Conservation (phyloP, 2,888 invertebrate species). For the Aporophyla nigra region DNA sequence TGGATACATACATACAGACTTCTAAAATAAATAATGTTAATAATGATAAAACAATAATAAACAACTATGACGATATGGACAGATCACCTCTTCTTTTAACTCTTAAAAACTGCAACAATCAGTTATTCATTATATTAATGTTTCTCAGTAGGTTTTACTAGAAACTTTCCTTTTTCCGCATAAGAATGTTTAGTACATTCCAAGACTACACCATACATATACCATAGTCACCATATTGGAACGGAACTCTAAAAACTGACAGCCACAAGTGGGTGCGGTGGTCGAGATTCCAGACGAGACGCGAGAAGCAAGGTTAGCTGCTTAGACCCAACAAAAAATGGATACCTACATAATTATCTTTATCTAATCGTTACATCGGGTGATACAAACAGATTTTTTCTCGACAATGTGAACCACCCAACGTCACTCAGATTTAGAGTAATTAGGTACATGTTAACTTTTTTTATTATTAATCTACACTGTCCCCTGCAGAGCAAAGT, state of each 20-base stretch:
- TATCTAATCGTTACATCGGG: constrained; percentile 59
- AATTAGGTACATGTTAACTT: not conserved
- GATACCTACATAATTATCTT: constrained; percentile 55
- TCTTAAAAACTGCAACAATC: too few species aligned
- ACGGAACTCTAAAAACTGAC: constrained; percentile 37
- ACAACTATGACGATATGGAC: too few species aligned
- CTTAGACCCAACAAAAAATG: constrained; percentile 57
- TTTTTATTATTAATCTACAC: too few species aligned
- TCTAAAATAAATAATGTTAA: too few species aligned
- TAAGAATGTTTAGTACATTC: constrained; percentile 1
- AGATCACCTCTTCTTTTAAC: too few species aligned
- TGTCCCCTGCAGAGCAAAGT: too few species aligned
- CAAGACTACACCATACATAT: not conserved
- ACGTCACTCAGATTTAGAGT: not conserved
- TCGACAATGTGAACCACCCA: not conserved
- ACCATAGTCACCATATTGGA: constrained; percentile 10
- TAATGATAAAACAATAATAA: too few species aligned
- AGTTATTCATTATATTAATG: too few species aligned
- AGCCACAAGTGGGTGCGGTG: constrained; percentile 60
- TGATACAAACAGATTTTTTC: constrained; percentile 29
- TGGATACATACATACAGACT: too few species aligned
- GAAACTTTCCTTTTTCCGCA: not conserved
- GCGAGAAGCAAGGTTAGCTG: constrained; percentile 61
- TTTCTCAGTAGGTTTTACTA: not conserved
- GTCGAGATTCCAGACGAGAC: constrained; percentile 64